Evolutionary conservation across 2,113 vertebrate species (phyloP), one percentile per base, ranked within the genome.

Genomic region (Oncorhynchus mykiss): DNA sequence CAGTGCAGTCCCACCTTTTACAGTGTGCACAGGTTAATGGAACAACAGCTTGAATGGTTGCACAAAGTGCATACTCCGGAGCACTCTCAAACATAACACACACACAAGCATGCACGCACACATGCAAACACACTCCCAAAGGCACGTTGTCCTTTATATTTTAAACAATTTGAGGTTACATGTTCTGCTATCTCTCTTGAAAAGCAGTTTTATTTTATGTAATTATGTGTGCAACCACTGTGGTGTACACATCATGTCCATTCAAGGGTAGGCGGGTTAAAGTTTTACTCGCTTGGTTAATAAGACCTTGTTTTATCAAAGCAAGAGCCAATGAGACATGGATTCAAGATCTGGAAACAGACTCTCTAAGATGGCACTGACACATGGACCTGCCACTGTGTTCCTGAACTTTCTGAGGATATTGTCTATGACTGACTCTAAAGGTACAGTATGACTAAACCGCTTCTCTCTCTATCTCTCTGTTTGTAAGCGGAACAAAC

Each of bases 221-320:
- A 20, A 16, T 74, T 29, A 74, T 66, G 16, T 67, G 48, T 22
- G 64, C 62, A 24, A 73, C 66, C 72, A 57, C 14, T 62, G 29
- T 34, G 29, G n/a, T 70, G n/a, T 62, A 59, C 73, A 72, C 68
- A 70, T 74, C 72, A 79, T 78, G 79, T 81, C 65, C 51, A 79
- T 69, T 81, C 79, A 79, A 70, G 79, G 48, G 59, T 22, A 34
- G 18, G 1, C 72, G 73, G 78, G 93, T 93, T 93, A 93, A 93
- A 88, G 71, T 80, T 92, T 91, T 73, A 93, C 91, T 49, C 71
- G 49, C 66, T 83, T 80, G 77, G 90, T 90, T 91, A 91, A 91
- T 91, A 85, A 91, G 87, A 91, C 82, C 82, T 86, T 88, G 87
- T 88, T 89, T 85, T 77, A 82, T 87, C 86, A 69, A 82, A 85